These are phyloP conservation scores for Alsophila aescularia DNA, from an alignment of 2,888 invertebrate genomes.

Conservation along the genomic window DNA sequence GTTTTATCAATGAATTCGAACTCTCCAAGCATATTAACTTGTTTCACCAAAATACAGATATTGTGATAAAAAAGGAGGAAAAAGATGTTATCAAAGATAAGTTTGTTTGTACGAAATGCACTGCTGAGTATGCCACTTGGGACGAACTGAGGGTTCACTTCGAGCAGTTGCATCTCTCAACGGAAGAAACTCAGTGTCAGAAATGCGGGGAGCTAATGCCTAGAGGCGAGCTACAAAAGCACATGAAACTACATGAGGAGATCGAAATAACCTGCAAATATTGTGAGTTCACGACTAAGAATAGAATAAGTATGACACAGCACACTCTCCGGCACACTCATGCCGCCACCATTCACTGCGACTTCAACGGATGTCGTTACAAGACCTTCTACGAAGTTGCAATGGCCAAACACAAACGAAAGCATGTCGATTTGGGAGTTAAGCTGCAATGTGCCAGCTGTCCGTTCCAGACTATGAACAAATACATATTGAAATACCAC, in stretches of 20 bases:
- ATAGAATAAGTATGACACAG: constrained; percentile 68
- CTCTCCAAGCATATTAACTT: constrained; percentile 67
- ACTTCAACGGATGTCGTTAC: constrained; percentile 63
- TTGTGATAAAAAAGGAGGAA: constrained; percentile 53
- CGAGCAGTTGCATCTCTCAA: constrained; percentile 61
- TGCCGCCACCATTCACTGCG: constrained; percentile 66
- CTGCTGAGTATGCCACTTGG: constrained; percentile 59
- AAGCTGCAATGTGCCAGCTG: constrained; percentile 72
- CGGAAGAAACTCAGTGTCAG: constrained; percentile 68
- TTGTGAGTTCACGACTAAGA: constrained; percentile 68
- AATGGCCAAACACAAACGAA: constrained; percentile 70
- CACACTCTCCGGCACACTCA: constrained; percentile 73
- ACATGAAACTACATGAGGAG: constrained; percentile 58
- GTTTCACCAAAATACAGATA: constrained; percentile 46
- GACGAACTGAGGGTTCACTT: constrained; percentile 65
- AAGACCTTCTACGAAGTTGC: constrained; percentile 72
- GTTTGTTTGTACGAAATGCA: constrained; percentile 72
- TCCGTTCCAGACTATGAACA: constrained; percentile 77
- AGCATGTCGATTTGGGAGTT: constrained; percentile 66
- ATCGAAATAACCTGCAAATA: constrained; percentile 61
- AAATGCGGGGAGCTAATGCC: constrained; percentile 68
- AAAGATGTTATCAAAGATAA: constrained; percentile 56
- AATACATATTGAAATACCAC: constrained; percentile 73
- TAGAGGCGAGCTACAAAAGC: constrained; percentile 61
- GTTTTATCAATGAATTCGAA: constrained; percentile 69